phyloP scores from a whole-genome alignment of 2,797 vertebrate genomes.

The Macrochelys suwanniensis region DNA sequence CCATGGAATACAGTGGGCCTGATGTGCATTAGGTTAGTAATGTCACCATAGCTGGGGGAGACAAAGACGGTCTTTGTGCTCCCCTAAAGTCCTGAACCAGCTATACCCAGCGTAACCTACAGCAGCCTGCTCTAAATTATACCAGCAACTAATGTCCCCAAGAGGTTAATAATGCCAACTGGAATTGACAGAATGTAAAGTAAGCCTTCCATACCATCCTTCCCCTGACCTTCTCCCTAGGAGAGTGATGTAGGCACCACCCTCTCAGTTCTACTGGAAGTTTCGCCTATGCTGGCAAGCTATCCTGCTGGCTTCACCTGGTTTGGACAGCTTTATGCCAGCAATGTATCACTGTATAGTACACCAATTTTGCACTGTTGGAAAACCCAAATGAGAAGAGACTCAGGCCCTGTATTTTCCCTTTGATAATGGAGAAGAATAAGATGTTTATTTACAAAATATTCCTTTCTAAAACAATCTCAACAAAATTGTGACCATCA shows the following conservation, averaged over 20 bases:
- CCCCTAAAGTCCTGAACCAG: background rate
- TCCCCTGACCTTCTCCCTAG: background rate
- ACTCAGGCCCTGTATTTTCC: slow-evolving; percentile 33
- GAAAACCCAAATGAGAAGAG: slow-evolving; percentile 56
- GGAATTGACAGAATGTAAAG: background rate
- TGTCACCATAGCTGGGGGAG: background rate
- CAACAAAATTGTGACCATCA: slow-evolving; percentile 50
- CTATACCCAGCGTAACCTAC: background rate
- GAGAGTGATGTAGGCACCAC: background rate
- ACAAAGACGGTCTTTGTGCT: background rate
- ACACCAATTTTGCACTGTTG: slow-evolving; percentile 13
- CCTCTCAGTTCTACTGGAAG: too few relatives aligned
- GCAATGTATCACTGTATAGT: slow-evolving; percentile 49
- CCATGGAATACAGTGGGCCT: background rate
- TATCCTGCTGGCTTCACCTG: background rate
- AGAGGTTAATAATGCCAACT: fast-evolving
- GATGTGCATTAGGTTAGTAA: background rate
- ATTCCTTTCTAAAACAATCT: slow-evolving; percentile 63
- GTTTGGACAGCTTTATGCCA: slow-evolving; percentile 60
- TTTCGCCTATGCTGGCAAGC: too few relatives aligned
- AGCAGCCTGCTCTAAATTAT: background rate
- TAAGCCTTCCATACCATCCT: background rate
- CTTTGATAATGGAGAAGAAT: slow-evolving; percentile 53
- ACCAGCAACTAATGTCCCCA: background rate
- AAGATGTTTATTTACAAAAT: slow-evolving; percentile 65